Base-by-base conservation (phyloP, 2,888 invertebrate genomes). In the Cylloceria caligata region DNA sequence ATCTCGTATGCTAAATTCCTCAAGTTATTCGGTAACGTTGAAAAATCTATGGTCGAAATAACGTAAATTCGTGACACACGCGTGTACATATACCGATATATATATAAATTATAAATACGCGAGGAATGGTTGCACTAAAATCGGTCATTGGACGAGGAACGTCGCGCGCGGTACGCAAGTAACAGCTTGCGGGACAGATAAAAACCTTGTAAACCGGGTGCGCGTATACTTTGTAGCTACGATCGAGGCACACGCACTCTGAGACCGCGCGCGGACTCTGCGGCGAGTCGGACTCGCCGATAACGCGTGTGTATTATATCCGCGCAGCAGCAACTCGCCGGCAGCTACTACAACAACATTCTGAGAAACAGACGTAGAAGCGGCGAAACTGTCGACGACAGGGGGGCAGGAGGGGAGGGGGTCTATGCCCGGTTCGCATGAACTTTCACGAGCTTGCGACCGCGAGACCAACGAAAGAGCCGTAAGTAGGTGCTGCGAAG, bases 381-480 rank as follows among this genome's bases (percentile, higher is more conserved):
- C 64, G 64, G 16, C n/a, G 21, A 42, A 64, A 39, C 64, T n/a
- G 62, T 24, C 64, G 42, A 1, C 6, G 39, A 57, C 4, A 16
- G 27, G 57, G 16, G 57, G 34, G 30, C 13, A 3, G 1, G 19
- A 34, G 34, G 16, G 60, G 34, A 34, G 21, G 21, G 49, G 19
- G 16, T 27, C 49, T 30, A 55, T 71, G 71, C 71, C 45, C 71
- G 45, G 71, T 71, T 71, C 72, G 72, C 78, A 34, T 68, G 60
- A 79, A 79, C 79, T 79, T 79, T 79, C 79, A 79, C 79, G 79
- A 79, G 79, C 72, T 72, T 73, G 65, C 64, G 52, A 64, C 52
- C 52, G 52, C 24, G 30, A 47, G 45, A 67, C 34, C 36, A 45
- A 34, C 42, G 57, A 39, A 42, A 71, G 42, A 57, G 16, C 24